Conservation (phyloP, 2,113 vertebrate species). For the Gallinago media region DNA sequence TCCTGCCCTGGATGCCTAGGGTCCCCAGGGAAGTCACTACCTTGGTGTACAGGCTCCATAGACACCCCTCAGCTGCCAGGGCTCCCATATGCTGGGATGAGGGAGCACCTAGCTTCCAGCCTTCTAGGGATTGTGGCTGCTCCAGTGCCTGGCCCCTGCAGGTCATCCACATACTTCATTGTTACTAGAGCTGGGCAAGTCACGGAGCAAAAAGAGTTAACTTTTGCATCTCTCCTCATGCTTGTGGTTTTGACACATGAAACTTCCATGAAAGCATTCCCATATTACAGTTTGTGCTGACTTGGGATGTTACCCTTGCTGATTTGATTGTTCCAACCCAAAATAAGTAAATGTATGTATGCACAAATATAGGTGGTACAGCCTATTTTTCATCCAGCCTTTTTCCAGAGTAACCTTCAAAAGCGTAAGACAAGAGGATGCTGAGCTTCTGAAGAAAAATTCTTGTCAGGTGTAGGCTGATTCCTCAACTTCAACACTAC, state of each 20-base stretch:
- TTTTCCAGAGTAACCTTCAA: slow-evolving; percentile 32
- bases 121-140: background rate
- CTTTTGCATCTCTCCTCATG: background rate
- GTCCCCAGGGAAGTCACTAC: background rate
- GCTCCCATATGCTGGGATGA: background rate
- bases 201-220: background rate
- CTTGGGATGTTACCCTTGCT: background rate
- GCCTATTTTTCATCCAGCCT: background rate
- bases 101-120: background rate
- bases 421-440: background rate
- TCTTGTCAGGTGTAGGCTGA: background rate
- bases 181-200: background rate
- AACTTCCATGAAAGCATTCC: background rate
- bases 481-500: background rate
- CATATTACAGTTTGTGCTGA: background rate
- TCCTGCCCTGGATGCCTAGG: background rate
- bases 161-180: background rate
- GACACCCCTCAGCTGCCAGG: background rate
- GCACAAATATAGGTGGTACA: background rate
- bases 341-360: background rate
- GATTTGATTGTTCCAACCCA: background rate
- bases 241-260: background rate
- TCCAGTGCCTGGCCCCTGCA: accelerated
- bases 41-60: background rate
- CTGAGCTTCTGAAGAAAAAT: background rate